Percentiles rank a stretch among this genome's conserved stretches.
Conservation (phyloP, 2,888 invertebrate genomes). For the Phlogophora meticulosa region DNA sequence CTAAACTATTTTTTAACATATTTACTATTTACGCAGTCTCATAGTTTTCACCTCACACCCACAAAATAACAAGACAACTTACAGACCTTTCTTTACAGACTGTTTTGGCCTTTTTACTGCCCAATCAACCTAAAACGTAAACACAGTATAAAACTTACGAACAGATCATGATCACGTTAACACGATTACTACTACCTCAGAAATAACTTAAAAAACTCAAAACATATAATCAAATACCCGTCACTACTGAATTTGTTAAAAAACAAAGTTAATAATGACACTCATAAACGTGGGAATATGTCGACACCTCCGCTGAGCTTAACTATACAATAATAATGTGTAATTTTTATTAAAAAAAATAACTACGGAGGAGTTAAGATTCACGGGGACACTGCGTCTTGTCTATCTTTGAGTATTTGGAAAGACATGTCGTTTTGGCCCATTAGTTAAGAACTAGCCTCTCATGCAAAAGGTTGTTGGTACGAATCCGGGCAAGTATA, state of each 20-base stretch:
- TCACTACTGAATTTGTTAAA: conserved; percentile 49
- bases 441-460: too few relatives aligned
- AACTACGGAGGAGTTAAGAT: not conserved
- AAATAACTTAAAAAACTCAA: conserved; percentile 3
- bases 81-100: not conserved
- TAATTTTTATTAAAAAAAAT: conserved; percentile 45
- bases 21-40: too few relatives aligned
- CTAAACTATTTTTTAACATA: too few relatives aligned
- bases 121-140: not conserved
- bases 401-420: not conserved
- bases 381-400: conserved; percentile 11
- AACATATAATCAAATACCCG: conserved; percentile 49
- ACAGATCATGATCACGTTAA: conserved; percentile 16
- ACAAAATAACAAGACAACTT: not conserved
- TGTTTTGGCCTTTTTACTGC: not conserved
- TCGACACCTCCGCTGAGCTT: conserved; percentile 47
- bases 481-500: too few relatives aligned
- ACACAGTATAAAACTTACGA: conserved; percentile 7
- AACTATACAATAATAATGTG: conserved; percentile 54
- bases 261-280: conserved; percentile 52
- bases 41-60: too few relatives aligned
- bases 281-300: conserved; percentile 53
- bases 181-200: not conserved
- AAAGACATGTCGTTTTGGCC: too few relatives aligned
- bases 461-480: too few relatives aligned